phyloP scores from a whole-genome alignment of 2,113 vertebrate genomes.

The Okapia johnstoni region DNA sequence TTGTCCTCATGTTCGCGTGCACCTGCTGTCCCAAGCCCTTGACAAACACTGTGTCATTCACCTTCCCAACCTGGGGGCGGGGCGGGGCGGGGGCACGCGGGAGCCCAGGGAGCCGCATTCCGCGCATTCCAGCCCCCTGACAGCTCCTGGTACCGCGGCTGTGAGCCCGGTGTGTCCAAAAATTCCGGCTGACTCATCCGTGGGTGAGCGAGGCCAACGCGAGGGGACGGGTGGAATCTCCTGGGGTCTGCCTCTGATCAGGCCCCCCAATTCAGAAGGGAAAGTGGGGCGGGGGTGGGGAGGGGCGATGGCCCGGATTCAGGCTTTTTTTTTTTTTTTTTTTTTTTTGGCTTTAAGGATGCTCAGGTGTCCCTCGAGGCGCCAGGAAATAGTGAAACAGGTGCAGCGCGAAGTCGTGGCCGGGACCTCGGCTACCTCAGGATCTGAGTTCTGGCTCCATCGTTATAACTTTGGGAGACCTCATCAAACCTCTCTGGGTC shows the following conservation, averaged over 20 bases:
- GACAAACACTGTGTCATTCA: constrained; percentile 58
- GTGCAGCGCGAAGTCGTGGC: accelerated
- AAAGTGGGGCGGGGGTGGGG: neutral
- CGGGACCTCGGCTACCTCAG: neutral
- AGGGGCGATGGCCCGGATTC: neutral
- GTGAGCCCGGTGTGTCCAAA: constrained; percentile 17
- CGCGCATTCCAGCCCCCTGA: constrained; percentile 49
- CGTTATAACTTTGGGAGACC: too few species aligned
- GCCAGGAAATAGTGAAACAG: neutral
- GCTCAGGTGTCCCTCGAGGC: neutral
- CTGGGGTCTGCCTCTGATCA: neutral
- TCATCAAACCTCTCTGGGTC: neutral
- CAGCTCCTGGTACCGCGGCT: constrained; percentile 67
- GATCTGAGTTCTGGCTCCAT: neutral
- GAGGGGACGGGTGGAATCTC: neutral
- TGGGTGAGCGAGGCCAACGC: constrained; percentile 17
- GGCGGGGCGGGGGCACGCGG: neutral
- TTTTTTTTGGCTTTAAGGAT: neutral
- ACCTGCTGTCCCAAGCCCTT: constrained; percentile 58
- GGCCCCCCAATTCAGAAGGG: neutral
- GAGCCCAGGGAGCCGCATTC: constrained; percentile 22
- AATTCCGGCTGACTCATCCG: constrained; percentile 69
- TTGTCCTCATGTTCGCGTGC: constrained; percentile 25
- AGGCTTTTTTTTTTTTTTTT: neutral
- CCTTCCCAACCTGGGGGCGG: neutral